Evolutionary conservation across 2,797 vertebrate genomes (phyloP).

Genomic region (Lagorchestes hirsutus): DNA sequence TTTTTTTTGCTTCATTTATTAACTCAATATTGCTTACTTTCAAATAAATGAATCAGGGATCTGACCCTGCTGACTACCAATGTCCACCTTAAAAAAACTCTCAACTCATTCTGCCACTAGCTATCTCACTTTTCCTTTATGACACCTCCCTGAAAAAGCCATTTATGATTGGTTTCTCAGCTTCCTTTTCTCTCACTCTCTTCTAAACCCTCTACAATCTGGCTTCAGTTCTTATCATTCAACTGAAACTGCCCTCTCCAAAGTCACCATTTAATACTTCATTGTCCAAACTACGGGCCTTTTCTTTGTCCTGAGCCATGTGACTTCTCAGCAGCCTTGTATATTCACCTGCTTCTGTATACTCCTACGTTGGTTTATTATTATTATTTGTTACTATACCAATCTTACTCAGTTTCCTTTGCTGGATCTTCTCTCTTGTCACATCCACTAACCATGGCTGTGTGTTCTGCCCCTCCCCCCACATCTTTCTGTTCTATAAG

Average conservation of each 20-base stretch:
- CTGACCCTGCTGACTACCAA: neutral
- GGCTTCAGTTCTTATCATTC: neutral
- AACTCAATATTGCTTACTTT: neutral
- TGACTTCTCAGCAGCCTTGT: neutral
- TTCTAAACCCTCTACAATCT: neutral
- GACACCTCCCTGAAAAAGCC: neutral
- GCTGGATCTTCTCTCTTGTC: neutral
- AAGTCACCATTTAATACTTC: neutral
- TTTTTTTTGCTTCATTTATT: neutral
- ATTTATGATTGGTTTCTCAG: neutral
- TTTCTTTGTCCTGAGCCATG: neutral
- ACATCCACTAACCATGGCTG: neutral
- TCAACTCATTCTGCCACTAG: neutral
- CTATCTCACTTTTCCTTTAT: neutral
- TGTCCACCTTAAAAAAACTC: neutral
- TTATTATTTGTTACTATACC: neutral
- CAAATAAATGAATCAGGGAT: neutral
- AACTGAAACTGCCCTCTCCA: neutral
- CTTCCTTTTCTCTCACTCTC: neutral
- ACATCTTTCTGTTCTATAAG: neutral
- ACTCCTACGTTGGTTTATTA: neutral
- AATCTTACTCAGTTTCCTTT: neutral
- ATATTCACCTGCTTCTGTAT: neutral
- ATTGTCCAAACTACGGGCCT: neutral
- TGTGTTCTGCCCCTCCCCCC: neutral